These are phyloP conservation scores for Ellobium chinense DNA, from an alignment of 2,888 invertebrate species.

Conservation along the genomic window DNA sequence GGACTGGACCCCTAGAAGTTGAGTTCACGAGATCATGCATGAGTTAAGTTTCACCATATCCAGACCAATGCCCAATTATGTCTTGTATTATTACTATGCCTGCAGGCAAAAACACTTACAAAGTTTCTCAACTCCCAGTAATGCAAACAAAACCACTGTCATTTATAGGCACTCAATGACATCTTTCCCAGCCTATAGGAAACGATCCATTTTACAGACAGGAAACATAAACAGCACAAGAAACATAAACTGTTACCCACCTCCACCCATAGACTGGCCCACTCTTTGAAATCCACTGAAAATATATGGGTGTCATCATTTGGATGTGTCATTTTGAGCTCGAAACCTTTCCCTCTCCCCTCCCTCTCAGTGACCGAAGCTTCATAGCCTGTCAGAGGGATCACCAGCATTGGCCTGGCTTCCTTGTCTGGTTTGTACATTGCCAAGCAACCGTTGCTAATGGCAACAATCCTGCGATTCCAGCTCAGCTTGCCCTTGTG, in stretches of 20 bases:
- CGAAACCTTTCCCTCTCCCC: constrained; percentile 64
- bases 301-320: constrained; percentile 68
- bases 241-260: constrained; percentile 52
- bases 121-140: no score
- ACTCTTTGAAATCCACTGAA: constrained; percentile 70
- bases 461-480: constrained; percentile 69
- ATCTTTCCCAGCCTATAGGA: no score
- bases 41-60: no score
- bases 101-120: no score
- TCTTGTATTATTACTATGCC: no score
- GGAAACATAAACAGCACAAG: neutral
- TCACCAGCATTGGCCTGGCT: constrained; percentile 62
- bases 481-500: constrained; percentile 69
- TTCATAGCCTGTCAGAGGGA: constrained; percentile 66
- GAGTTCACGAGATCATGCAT: no score
- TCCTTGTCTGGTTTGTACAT: constrained; percentile 72
- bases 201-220: neutral
- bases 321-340: constrained; percentile 68
- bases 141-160: no score
- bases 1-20: no score
- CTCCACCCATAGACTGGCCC: constrained; percentile 72
- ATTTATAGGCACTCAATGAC: no score
- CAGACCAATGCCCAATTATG: no score
- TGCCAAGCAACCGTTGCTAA: constrained; percentile 64
- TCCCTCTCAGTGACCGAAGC: constrained; percentile 65